These are phyloP conservation scores for Eidolon helvum DNA, from an alignment of 2,113 vertebrate genomes.

Conservation along the genomic window DNA sequence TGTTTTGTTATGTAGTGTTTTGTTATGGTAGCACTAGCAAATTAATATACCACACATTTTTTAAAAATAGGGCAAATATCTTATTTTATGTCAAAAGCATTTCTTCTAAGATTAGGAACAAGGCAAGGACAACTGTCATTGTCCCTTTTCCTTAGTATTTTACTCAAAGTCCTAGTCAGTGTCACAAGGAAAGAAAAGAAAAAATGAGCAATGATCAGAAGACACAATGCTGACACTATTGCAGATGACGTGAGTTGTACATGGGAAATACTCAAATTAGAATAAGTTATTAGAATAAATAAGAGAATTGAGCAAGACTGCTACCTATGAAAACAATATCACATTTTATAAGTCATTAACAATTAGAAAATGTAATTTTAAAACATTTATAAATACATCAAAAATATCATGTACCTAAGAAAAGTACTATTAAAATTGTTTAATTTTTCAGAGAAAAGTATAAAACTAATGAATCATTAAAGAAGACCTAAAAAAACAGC, in stretches of 20 bases:
- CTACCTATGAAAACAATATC: neutral
- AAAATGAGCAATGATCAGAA: neutral
- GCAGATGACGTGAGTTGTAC: neutral
- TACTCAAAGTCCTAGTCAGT: neutral
- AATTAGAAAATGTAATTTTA: neutral
- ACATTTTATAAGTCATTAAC: neutral
- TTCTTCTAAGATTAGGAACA: neutral
- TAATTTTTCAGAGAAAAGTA: neutral
- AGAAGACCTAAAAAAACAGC: neutral
- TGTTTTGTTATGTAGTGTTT: too few relatives aligned
- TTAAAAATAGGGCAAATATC: neutral
- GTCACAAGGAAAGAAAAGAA: neutral
- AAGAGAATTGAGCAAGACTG: neutral
- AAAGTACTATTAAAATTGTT: neutral
- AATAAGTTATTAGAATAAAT: neutral
- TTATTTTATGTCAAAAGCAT: neutral
- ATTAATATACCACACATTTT: neutral
- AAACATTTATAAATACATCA: neutral
- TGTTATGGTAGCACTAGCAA: neutral
- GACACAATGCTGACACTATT: too few relatives aligned
- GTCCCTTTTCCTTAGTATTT: neutral
- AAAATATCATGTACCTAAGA: neutral
- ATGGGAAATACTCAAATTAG: neutral
- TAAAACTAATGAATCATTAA: neutral
- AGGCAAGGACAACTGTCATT: neutral